phyloP scores from a whole-genome alignment of 2,888 invertebrate species.

The Andrena chrysosceles region DNA sequence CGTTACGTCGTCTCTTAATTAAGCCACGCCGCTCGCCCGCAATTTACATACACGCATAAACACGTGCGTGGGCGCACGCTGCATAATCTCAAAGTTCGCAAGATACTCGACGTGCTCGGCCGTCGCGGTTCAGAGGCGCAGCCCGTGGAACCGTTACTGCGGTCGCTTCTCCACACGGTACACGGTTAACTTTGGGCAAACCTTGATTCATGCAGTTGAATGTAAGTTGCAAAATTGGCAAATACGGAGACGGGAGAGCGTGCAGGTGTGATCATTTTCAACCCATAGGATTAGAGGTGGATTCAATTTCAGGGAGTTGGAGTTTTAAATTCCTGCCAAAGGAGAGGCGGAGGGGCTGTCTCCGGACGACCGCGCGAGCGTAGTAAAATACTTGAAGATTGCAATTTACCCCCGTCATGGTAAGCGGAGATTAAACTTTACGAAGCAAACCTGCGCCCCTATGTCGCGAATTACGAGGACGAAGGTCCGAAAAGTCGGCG shows the following conservation, averaged over 20 bases:
- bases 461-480: background rate
- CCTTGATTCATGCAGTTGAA: background rate
- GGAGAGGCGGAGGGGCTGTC: background rate
- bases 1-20: conserved; percentile 39
- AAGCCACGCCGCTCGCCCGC: conserved; percentile 13
- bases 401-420: background rate
- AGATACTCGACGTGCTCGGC: conserved; percentile 22
- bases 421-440: background rate
- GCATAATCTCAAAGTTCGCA: conserved; percentile 25
- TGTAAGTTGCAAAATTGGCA: background rate
- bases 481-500: background rate
- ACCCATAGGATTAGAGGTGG: background rate
- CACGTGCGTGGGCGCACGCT: conserved; percentile 14
- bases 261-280: background rate
- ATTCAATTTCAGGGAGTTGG: background rate
- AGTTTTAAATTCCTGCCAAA: background rate
- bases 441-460: background rate
- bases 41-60: conserved; percentile 53
- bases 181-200: background rate
- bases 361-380: background rate
- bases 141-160: background rate
- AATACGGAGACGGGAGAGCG: background rate
- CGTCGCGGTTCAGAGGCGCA: background rate
- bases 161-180: background rate
- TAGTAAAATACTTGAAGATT: background rate